phyloP scores from a whole-genome alignment of 2,113 vertebrate genomes.

The Haemorhous mexicanus region DNA sequence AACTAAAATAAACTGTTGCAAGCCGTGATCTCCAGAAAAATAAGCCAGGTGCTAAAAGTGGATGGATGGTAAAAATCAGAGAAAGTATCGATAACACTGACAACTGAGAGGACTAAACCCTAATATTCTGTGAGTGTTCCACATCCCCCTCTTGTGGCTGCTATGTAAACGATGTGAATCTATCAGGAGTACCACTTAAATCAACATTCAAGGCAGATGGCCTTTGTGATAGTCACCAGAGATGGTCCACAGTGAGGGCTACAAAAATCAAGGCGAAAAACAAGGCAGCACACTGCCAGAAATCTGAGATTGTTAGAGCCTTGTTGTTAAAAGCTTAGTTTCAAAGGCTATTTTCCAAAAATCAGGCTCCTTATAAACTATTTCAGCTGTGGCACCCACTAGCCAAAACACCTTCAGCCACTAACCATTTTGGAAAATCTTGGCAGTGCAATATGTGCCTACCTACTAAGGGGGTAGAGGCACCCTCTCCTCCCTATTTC shows the following conservation, averaged over 20 bases:
- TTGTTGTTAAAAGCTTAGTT: not conserved
- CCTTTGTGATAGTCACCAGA: not conserved
- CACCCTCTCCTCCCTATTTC: not conserved
- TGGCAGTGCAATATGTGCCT: not conserved
- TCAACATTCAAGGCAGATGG: not conserved
- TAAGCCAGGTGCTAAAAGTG: not conserved
- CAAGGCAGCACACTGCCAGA: not conserved
- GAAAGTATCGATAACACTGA: not conserved
- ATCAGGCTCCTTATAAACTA: not conserved
- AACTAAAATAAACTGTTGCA: not conserved
- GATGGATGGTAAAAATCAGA: not conserved
- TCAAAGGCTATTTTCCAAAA: not conserved
- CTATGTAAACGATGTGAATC: not conserved
- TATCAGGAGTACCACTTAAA: not conserved
- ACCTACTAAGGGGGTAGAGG: not conserved
- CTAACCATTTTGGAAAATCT: not conserved
- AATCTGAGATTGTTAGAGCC: not conserved
- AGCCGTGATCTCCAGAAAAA: not conserved
- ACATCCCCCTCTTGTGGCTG: conserved; percentile 63
- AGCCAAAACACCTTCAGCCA: not conserved
- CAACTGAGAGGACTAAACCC: not conserved
- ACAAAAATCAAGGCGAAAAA: not conserved
- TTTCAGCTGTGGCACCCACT: not conserved
- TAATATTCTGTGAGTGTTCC: conserved; percentile 4
- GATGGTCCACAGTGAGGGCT: not conserved